Base-by-base conservation (phyloP, 2,888 invertebrate species). In the Pollenia labialis region DNA sequence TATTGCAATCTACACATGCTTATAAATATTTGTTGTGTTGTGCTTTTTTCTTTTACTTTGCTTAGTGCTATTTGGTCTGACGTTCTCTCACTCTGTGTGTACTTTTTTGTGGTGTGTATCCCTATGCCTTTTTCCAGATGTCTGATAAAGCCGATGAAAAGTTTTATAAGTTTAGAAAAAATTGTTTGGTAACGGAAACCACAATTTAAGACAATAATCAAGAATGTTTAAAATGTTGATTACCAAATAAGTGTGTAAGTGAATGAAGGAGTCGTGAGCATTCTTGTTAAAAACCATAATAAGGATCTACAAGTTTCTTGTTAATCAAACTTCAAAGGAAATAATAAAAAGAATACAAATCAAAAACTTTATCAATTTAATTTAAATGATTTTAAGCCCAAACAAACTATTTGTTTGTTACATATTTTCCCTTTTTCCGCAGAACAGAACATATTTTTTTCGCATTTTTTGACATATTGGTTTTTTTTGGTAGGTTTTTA, bases 131-230 rank as follows among this genome's bases (percentile, higher is more conserved):
- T 60, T 32, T 56, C 52, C 74, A 79, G 60, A 62, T 83, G 69
- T 56, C 79, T 81, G 74, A 81, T 87, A 60, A 81, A 87, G 74
- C 81, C 76, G 62, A 80, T 58, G 69, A 56, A 81, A 80, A 83
- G 81, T 80, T 79, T 72, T 23, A 14, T 18, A 72, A 80, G 52
- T 32, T 69, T 60, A 9, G 56, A 74, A 72, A 52, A 77, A 85
- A 64, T 56, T 62, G 77, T 84, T 77, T 81, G 68, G 60, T 62
- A 87, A 60, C 84, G 87, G 84, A 87, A 77, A 87, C 87, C 87
- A 81, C 87, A 87, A 84, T 84, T 87, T 84, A 74, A 84, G 68
- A 81, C 84, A 52, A 77, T 86, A 76, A 83, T 60, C 71, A 77
- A 56, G 60, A 87, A 81, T 81, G 76, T 84, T 87, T 77, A 52